Base-by-base conservation (phyloP, 2,113 vertebrate species). In the Ochotona princeps region DNA sequence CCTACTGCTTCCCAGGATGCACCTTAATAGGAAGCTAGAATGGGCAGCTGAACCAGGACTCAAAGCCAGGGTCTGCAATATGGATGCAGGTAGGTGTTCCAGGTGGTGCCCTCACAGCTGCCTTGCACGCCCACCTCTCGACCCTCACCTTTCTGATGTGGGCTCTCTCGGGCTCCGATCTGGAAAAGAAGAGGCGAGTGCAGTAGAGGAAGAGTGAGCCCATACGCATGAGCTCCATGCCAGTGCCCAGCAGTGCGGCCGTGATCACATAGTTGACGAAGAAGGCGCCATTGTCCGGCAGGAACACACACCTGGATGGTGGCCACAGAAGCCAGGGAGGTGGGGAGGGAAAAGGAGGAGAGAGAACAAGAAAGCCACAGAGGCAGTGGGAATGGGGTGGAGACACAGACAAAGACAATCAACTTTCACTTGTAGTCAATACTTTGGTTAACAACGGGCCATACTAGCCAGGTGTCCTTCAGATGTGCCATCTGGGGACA, bases 191-290 rank as follows among this genome's bases (percentile, higher is more conserved):
- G 94, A 99, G 99, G 54, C 99, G 99, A 28, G 98, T 87, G 0
- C 98, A 97, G 60, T 99, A 99, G 30, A 99, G 98, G 0, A 98
- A 98, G 75, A 99, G 98, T 0, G 98, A 98, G 0, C 99, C 99
- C 95, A 99, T 98, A 25, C 99, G 99, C 84, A 99, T 96, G 72
- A 99, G 97, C 90, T 99, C 99, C 99, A 99, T 99, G 28, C 99
- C 98, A 0, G 99, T 99, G 89, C 99, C 99, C 0, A 99, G 98
- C 96, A 99, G 95, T 93, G 99, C 99, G 47, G 99, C 98, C 0
- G 99, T 99, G 92, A 99, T 98, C 8, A 99, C 99, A 0, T 99
- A 99, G 97, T 99, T 99, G 69, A 99, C 98, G 0, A 99, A 99
- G 98, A 99, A 99, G 18, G 99, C 99, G 0, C 99, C 99, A 0